Evolutionary conservation across 2,113 vertebrate genomes (phyloP).

Genomic region (Caranx ignobilis): DNA sequence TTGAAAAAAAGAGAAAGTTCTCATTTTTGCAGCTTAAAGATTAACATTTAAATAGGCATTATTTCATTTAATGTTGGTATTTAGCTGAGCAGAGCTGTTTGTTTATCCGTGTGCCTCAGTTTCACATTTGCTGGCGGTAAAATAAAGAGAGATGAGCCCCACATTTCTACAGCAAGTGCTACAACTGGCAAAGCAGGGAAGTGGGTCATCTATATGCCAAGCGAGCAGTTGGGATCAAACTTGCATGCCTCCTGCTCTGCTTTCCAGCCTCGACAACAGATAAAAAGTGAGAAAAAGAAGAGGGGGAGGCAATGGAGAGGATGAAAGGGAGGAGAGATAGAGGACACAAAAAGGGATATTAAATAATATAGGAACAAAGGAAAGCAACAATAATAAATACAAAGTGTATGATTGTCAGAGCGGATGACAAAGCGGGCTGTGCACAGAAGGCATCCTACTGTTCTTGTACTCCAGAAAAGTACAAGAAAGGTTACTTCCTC

Average conservation of each 20-base stretch:
- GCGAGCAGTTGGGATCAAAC: conserved; percentile 56
- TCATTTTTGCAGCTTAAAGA: conserved; percentile 12
- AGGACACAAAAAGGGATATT: not conserved
- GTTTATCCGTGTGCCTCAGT: conserved; percentile 9
- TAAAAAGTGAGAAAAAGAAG: conserved; percentile 11
- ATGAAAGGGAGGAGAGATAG: not conserved
- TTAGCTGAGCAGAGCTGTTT: conserved; percentile 39
- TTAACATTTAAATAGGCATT: conserved; percentile 23
- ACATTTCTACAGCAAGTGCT: conserved; percentile 52
- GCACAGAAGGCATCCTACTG: not conserved
- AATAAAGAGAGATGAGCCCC: conserved; percentile 34
- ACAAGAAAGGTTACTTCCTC: conserved; percentile 33
- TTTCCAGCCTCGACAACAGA: conserved; percentile 53
- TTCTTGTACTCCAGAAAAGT: not conserved
- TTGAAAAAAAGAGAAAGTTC: not conserved
- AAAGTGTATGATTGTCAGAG: not conserved
- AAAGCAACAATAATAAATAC: conserved; percentile 1
- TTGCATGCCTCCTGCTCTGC: conserved; percentile 54
- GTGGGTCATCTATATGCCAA: conserved; percentile 76
- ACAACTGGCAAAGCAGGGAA: conserved; percentile 56
- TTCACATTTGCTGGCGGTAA: conserved; percentile 19
- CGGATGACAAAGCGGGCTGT: not conserved
- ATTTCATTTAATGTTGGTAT: conserved; percentile 17
- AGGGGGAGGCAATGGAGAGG: not conserved
- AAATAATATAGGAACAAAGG: conserved; percentile 1